Conservation (phyloP, 2,888 invertebrate species). For the Pycnomerus fuliginosus region DNA sequence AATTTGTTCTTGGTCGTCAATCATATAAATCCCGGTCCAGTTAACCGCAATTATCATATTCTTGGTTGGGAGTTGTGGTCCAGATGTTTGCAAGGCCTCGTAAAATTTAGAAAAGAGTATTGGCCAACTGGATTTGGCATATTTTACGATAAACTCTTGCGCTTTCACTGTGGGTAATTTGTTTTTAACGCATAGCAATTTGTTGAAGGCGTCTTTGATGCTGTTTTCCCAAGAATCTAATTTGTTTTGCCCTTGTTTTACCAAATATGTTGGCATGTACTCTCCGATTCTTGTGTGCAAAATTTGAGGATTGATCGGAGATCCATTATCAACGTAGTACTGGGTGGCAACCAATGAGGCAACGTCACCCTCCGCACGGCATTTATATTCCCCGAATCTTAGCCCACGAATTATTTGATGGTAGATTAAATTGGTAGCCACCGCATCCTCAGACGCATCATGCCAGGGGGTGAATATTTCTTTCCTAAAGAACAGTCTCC, state of each 20-base stretch:
- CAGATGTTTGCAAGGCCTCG: conserved; percentile 79
- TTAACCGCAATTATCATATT: conserved; percentile 91
- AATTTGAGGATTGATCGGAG: conserved; percentile 65
- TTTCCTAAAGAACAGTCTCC: conserved; percentile 83
- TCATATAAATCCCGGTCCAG: conserved; percentile 89
- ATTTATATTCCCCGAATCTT: conserved; percentile 90
- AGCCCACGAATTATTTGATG: conserved; percentile 85
- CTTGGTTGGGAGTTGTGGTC: conserved; percentile 65
- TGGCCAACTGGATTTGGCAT: conserved; percentile 91
- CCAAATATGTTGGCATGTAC: conserved; percentile 78
- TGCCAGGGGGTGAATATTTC: conserved; percentile 95
- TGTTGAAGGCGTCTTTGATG: conserved; percentile 69
- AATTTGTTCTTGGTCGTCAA: conserved; percentile 90
- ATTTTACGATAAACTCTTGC: conserved; percentile 88
- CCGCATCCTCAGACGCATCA: conserved; percentile 75
- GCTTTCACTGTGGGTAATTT: conserved; percentile 66
- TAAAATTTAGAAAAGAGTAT: conserved; percentile 92
- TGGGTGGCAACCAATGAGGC: conserved; percentile 88
- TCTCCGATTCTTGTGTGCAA: conserved; percentile 71
- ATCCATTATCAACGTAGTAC: conserved; percentile 81
- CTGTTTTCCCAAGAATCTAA: conserved; percentile 70
- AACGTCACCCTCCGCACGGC: conserved; percentile 77
- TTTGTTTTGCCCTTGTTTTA: conserved; percentile 49
- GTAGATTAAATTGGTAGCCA: conserved; percentile 87
- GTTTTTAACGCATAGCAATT: conserved; percentile 71